Base-by-base conservation (phyloP, 1,140 invertebrate species). In the Zaprionus tsacasi region DNA sequence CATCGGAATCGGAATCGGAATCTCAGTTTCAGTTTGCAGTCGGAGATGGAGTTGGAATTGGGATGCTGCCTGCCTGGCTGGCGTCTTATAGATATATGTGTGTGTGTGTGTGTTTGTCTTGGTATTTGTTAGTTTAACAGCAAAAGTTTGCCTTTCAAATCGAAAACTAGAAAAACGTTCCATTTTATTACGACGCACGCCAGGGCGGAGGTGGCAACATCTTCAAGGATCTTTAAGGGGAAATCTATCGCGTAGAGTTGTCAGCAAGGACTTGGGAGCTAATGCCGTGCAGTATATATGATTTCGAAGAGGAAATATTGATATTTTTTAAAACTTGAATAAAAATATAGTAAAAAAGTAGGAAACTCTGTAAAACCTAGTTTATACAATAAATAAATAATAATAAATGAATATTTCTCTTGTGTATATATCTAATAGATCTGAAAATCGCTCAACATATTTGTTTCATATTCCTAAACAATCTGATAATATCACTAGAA, bases 101-200 rank as follows among this genome's bases (percentile, higher is more conserved):
- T 60, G 48, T 61, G 38, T 63, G 15, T 56, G 15, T 55, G 61
- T 72, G 45, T 60, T 65, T 70, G 76, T 33, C 54, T 56, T 68
- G 57, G 59, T 71, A 73, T 89, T 81, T 88, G 85, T 88, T 88
- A 70, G 78, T 79, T 89, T 88, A 88, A 89, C 85, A 81, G 85
- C 85, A 88, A 88, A 88, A 88, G 81, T 88, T 88, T 89, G 78
- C 79, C 85, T 69, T 89, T 81, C 78, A 82, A 89, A 88, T 88
- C 85, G 85, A 89, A 85, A 76, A 89, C 75, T 88, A 89, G 85
- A 88, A 88, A 88, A 89, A 89, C 83, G 83, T 76, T 83, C 83
- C 85, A 61, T 83, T 82, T 82, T 74, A 79, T 77, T 58, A 52
- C 72, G 36, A 45, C 55, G 45, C 56, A 60, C 48, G 57, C 66